Conservation (phyloP, 92 coral and sea anemone species). For the Palythoa heliodiscus region DNA sequence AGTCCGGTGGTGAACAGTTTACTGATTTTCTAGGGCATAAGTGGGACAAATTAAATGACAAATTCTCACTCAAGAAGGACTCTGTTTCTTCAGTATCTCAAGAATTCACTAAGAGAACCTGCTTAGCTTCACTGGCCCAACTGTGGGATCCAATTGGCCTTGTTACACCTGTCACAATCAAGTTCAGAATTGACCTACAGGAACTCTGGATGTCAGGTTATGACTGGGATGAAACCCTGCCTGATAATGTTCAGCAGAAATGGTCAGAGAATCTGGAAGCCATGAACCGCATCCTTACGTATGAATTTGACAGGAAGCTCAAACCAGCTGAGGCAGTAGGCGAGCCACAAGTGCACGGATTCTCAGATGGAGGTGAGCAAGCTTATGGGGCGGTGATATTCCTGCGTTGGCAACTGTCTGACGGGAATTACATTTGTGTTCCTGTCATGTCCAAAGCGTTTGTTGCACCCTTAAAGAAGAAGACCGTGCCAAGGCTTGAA, state of each 20-base stretch:
- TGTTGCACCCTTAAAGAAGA: slow-evolving; percentile 68
- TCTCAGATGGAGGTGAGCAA: slow-evolving; percentile 67
- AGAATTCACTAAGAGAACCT: slow-evolving; percentile 56
- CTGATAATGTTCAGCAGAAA: slow-evolving; percentile 52
- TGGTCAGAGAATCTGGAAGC: slow-evolving; percentile 59
- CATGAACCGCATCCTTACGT: slow-evolving; percentile 55
- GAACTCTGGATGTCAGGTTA: slow-evolving; percentile 67
- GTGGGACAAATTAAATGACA: slow-evolving; percentile 60
- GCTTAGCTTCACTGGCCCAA: slow-evolving; percentile 59
- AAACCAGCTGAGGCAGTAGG: slow-evolving; percentile 66
- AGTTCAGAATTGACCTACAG: slow-evolving; percentile 58
- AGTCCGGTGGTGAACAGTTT: slow-evolving; percentile 34
- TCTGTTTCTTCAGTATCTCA: slow-evolving; percentile 27
- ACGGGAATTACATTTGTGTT: slow-evolving; percentile 53
- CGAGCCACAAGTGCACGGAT: slow-evolving; percentile 64
- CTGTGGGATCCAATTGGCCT: slow-evolving; percentile 72
- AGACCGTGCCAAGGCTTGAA: slow-evolving; percentile 66
- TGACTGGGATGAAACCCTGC: slow-evolving; percentile 68
- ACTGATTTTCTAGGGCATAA: slow-evolving; percentile 63
- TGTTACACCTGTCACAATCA: slow-evolving; percentile 54
- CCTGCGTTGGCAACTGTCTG: slow-evolving; percentile 64
- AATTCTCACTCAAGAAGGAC: slow-evolving; percentile 62
- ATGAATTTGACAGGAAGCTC: slow-evolving; percentile 55
- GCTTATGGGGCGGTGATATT: slow-evolving; percentile 62
- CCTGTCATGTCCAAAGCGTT: slow-evolving; percentile 64